A percentile compares a stretch with the other conserved stretches of the same genome.
phyloP scores from a whole-genome alignment of 2,888 invertebrate species.

The Drosophila mayaguana region DNA sequence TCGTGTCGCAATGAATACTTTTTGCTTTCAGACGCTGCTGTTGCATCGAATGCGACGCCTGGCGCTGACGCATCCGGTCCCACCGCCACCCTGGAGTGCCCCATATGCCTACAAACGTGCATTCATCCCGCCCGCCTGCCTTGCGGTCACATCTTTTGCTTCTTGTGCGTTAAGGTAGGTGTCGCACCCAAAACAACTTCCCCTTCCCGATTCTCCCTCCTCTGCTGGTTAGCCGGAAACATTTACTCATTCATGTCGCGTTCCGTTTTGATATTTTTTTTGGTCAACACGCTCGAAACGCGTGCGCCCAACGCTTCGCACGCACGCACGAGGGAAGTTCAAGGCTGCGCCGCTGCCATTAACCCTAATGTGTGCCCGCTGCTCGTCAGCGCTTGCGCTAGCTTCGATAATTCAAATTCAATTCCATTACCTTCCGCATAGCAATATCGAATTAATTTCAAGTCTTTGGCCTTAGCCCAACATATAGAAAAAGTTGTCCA shows the following conservation, averaged over 20 bases:
- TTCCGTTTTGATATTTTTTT: slow-evolving; percentile 22
- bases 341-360: slow-evolving; percentile 41
- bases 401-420: slow-evolving; percentile 24
- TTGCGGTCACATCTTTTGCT: slow-evolving; percentile 98
- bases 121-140: slow-evolving; percentile 97
- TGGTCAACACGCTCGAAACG: slow-evolving; percentile 14
- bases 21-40: slow-evolving; percentile 19
- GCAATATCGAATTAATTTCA: slow-evolving; percentile 12
- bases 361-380: slow-evolving; percentile 23
- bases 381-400: slow-evolving; percentile 18
- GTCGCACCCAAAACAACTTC: slow-evolving; percentile 35
- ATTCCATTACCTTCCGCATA: slow-evolving; percentile 38
- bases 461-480: neutral
- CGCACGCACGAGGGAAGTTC: slow-evolving; percentile 44
- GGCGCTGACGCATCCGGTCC: slow-evolving; percentile 19
- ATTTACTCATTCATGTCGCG: slow-evolving; percentile 36
- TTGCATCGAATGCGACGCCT: slow-evolving; percentile 12
- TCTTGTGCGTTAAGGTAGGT: slow-evolving; percentile 93
- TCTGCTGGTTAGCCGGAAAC: slow-evolving; percentile 32
- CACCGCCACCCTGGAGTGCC: slow-evolving; percentile 88
- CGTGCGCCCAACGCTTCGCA: slow-evolving; percentile 43
- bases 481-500: too few species aligned
- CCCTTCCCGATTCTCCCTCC: neutral
- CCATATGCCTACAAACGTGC: slow-evolving; percentile 95
- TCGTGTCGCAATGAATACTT: neutral